These are phyloP conservation scores for Nebria salina DNA, from an alignment of 2,888 invertebrate genomes.

Conservation along the genomic window DNA sequence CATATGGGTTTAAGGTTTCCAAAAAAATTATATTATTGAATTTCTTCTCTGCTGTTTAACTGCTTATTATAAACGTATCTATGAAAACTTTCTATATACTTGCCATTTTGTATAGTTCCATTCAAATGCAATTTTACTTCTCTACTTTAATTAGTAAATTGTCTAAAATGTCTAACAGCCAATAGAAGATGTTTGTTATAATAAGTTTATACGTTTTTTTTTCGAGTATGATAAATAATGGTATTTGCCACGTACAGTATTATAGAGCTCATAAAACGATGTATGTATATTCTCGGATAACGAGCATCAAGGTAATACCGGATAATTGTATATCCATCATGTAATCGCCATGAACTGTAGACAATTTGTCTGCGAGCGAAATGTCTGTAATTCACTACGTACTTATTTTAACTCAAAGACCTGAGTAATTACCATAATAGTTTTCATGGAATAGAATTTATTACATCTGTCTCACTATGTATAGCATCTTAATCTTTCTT, in stretches of 20 bases:
- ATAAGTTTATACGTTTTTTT: neutral
- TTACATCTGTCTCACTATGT: conserved; percentile 30
- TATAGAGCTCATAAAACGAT: neutral
- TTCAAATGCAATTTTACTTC: too few relatives aligned
- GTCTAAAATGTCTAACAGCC: too few relatives aligned
- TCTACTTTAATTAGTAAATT: too few relatives aligned
- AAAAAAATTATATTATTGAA: neutral
- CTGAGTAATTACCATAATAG: conserved; percentile 19
- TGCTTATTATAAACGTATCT: neutral
- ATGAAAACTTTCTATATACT: too few relatives aligned
- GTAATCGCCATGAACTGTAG: conserved; percentile 4
- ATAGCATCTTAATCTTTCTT: too few relatives aligned
- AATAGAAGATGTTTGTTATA: too few relatives aligned
- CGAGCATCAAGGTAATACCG: conserved; percentile 12
- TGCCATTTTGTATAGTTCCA: too few relatives aligned
- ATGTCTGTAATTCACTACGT: conserved; percentile 6
- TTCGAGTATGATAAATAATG: neutral
- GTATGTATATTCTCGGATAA: conserved; percentile 4
- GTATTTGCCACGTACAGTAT: neutral
- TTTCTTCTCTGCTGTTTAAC: neutral
- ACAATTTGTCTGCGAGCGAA: conserved; percentile 15
- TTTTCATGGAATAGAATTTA: conserved; percentile 28
- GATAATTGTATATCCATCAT: conserved; percentile 6
- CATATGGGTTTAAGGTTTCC: neutral
- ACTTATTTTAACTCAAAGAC: conserved; percentile 10